Percentiles rank a stretch among this genome's conserved stretches.
These are phyloP conservation scores for Subacronicta megacephala DNA, from an alignment of 2,888 invertebrate genomes.

Conservation along the genomic window DNA sequence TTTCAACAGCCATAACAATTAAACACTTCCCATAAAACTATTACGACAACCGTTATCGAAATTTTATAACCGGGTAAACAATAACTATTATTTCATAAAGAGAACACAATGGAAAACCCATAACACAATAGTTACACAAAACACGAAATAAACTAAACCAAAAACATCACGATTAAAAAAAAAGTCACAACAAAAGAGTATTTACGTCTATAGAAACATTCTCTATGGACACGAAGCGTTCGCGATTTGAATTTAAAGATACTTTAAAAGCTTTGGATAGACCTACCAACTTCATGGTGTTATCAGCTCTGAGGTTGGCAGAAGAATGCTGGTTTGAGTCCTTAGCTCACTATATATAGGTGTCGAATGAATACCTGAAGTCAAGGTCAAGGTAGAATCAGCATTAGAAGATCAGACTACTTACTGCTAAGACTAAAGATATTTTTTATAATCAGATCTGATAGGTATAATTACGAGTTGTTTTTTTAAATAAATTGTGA, in stretches of 20 bases:
- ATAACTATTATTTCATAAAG: constrained; percentile 23
- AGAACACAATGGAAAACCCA: constrained; percentile 33
- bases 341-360: constrained; percentile 77
- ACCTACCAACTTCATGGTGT: constrained; percentile 87
- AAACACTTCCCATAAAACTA: constrained; percentile 22
- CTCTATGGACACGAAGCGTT: constrained; percentile 25
- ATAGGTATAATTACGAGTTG: constrained; percentile 9
- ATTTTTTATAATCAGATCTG: constrained; percentile 31
- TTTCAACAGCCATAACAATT: background rate
- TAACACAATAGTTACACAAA: constrained; percentile 33
- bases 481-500: constrained; percentile 15
- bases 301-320: constrained; percentile 68
- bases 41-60: constrained; percentile 23
- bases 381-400: constrained; percentile 70
- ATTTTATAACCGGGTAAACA: constrained; percentile 11
- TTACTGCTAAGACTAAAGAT: constrained; percentile 7
- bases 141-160: constrained; percentile 34
- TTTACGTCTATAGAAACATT: constrained; percentile 8
- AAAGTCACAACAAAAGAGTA: constrained; percentile 24
- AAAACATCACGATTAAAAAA: constrained; percentile 30
- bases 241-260: constrained; percentile 18
- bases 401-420: constrained; percentile 39
- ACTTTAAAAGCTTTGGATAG: constrained; percentile 6
- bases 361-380: constrained; percentile 67
- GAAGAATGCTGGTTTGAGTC: constrained; percentile 72